phyloP scores from a whole-genome alignment of 2,797 vertebrate species.

The Manis crassicaudata region DNA sequence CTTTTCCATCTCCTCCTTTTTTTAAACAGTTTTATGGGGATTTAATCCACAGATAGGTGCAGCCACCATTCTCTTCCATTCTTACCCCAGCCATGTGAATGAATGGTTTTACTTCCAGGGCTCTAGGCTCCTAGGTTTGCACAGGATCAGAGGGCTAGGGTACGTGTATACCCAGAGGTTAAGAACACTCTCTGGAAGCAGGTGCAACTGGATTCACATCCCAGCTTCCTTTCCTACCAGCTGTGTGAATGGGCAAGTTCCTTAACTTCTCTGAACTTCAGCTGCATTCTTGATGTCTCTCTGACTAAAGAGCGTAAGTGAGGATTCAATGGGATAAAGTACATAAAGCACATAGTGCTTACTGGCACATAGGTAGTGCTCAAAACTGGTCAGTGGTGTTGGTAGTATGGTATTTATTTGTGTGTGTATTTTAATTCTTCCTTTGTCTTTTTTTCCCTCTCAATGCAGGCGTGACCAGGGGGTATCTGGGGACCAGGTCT shows the following conservation, averaged over 20 bases:
- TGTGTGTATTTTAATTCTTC: neutral
- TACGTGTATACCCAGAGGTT: neutral
- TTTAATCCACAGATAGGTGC: neutral
- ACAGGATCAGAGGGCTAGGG: neutral
- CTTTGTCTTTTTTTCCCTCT: neutral
- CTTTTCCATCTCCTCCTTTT: neutral
- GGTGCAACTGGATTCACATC: neutral
- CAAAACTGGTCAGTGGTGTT: neutral
- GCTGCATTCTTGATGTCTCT: neutral
- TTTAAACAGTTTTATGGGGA: neutral
- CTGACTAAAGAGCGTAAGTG: neutral
- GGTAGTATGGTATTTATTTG: neutral
- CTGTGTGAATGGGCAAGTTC: neutral
- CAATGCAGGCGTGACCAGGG: constrained; percentile 92
- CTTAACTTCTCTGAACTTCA: neutral
- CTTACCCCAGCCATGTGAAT: neutral
- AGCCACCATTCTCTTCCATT: neutral
- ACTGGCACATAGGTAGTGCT: neutral
- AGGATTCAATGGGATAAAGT: neutral
- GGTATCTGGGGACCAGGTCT: constrained; percentile 93
- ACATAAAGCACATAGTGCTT: neutral
- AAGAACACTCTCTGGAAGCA: neutral
- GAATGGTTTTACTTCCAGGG: neutral
- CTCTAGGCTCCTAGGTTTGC: neutral
- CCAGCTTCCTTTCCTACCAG: neutral